Conservation (phyloP, 2,888 invertebrate genomes). For the Rhodophaea formosa region DNA sequence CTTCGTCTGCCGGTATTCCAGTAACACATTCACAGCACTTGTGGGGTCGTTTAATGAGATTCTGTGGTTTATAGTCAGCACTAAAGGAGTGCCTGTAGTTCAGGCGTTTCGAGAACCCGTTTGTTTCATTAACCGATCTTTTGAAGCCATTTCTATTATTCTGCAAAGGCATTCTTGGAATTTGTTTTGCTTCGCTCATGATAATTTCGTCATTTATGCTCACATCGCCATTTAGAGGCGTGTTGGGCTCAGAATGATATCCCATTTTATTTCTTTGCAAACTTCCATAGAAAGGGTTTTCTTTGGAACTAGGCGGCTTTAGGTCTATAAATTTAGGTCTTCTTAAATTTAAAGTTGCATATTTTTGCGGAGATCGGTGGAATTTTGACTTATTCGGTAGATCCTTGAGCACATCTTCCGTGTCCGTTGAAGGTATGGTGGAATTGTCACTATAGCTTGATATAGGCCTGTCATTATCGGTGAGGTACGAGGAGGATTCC, state of each 20-base stretch:
- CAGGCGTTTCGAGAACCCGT: conserved; percentile 71
- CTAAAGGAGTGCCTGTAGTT: conserved; percentile 77
- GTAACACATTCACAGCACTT: conserved; percentile 77
- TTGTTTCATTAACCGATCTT: conserved; percentile 72
- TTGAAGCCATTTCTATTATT: conserved; percentile 71
- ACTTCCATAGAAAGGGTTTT: conserved; percentile 64
- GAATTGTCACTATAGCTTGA: conserved; percentile 77
- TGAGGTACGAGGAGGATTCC: conserved; percentile 74
- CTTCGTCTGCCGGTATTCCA: conserved; percentile 67
- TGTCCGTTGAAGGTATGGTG: conserved; percentile 74
- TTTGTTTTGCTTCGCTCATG: conserved; percentile 67
- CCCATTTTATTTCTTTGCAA: conserved; percentile 70
- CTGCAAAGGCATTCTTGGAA: conserved; percentile 71
- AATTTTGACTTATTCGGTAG: conserved; percentile 74
- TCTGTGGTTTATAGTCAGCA: conserved; percentile 64
- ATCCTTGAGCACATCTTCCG: conserved; percentile 74
- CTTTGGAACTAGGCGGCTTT: conserved; percentile 52
- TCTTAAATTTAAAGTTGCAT: conserved; percentile 70
- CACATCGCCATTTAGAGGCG: conserved; percentile 62
- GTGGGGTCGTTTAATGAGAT: conserved; percentile 60
- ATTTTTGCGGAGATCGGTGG: conserved; percentile 75
- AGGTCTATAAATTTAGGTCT: conserved; percentile 75
- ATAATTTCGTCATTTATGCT: conserved; percentile 60
- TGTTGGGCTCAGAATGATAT: conserved; percentile 76
- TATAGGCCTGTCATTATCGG: conserved; percentile 76